Base-by-base conservation (phyloP, 1,140 invertebrate species). In the Hyposmocoma kahamanoa region DNA sequence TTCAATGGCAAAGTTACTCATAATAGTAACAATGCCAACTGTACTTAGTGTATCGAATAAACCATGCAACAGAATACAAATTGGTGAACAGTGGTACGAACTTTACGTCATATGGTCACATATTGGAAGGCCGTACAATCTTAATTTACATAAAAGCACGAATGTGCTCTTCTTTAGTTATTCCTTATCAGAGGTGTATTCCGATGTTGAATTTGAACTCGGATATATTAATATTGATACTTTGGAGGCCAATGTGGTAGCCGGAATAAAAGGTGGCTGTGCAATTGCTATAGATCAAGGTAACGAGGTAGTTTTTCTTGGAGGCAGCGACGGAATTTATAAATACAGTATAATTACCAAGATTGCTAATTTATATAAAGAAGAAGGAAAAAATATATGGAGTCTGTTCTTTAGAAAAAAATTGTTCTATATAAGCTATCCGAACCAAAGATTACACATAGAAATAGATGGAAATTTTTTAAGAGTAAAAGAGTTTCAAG, bases 281-380 rank as follows among this genome's bases (percentile, higher is more conserved):
- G 55, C 75, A 0, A 54, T 68, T 1, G 62, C 72, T 0, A 67
- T 82, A 50, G 70, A 80, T 34, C 62, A 80, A 47, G 46, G 13
- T 0, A 74, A 65, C 21, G 73, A 78, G 38, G 63, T 72, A 10
- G 67, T 82, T 24, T 82, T 64, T 22, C 42, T 82, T 9, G 78
- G 75, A 30, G 75, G 78, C 0, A 67, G 60, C 20, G 67, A 78
- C 20, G 78, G 78, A 1, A 80, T 82, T 11, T 82, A 72, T 36
- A 79, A 70, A 61, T 82, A 67, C 18, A 73, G 78, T 18, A 64
- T 72, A 60, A 30, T 66, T 1, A 82, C 71, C 0, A 71, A 61
- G 60, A 44, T 72, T 48, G 64, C 72, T 5, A 69, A 77, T 56
- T 59, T 57, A 21, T 77, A 73, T 20, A 69, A 62, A 48, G 69